phyloP scores from a whole-genome alignment of 2,888 invertebrate genomes.

The Synanthedon formicaeformis region DNA sequence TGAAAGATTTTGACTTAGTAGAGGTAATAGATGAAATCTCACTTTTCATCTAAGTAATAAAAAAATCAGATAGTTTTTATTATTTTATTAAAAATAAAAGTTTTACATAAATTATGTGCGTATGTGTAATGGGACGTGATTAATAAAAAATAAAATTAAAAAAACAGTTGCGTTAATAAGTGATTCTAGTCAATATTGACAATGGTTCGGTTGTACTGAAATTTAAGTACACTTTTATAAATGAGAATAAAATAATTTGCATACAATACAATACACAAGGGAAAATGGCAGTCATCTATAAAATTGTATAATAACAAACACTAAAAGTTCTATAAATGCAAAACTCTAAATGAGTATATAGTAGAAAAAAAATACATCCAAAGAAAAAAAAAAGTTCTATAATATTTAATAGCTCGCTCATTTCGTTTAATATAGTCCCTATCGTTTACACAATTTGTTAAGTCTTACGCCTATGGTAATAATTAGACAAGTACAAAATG shows the following conservation, averaged over 20 bases:
- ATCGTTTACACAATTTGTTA: slow-evolving; percentile 64
- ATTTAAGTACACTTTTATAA: background rate
- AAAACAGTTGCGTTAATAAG: background rate
- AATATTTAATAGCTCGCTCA: slow-evolving; percentile 39
- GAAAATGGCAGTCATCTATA: slow-evolving; percentile 30
- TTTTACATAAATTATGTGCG: slow-evolving; percentile 67
- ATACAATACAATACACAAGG: background rate
- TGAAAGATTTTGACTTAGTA: no score
- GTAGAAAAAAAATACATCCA: slow-evolving; percentile 64
- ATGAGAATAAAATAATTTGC: background rate
- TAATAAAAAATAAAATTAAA: background rate
- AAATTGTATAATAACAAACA: slow-evolving; percentile 48
- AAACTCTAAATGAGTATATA: slow-evolving; percentile 62
- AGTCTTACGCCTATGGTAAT: slow-evolving; percentile 62
- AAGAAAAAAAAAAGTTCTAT: slow-evolving; percentile 38
- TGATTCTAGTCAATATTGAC: background rate
- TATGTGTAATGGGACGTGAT: slow-evolving; percentile 9
- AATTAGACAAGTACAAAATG: slow-evolving; percentile 71
- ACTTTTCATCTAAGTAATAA: background rate
- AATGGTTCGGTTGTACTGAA: background rate
- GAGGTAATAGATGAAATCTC: no score
- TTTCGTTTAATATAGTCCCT: slow-evolving; percentile 54
- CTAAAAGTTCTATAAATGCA: slow-evolving; percentile 69
- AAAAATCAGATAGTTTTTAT: background rate
- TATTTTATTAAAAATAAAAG: slow-evolving; percentile 38